Conservation (phyloP, 2,113 vertebrate genomes). For the Ia io region DNA sequence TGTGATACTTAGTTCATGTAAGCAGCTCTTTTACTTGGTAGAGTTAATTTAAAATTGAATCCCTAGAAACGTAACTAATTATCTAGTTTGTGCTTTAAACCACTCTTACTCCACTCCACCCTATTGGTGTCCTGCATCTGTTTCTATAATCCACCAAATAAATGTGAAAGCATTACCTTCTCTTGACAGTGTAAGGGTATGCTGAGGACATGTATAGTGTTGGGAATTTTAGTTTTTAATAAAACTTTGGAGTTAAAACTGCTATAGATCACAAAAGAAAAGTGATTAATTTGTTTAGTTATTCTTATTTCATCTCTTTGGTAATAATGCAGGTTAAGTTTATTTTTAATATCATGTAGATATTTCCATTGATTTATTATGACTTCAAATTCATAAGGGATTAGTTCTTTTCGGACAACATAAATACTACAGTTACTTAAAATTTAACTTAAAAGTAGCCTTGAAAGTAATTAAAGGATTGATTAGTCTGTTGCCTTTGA, state of each 20-base stretch:
- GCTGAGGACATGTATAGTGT: not conserved
- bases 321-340: not conserved
- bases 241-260: not conserved
- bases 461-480: constrained; percentile 1
- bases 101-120: not conserved
- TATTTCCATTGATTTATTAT: not conserved
- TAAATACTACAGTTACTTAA: not conserved
- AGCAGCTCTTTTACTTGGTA: not conserved
- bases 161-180: not conserved
- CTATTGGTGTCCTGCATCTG: not conserved
- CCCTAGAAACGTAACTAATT: not conserved
- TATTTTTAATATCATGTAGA: not conserved
- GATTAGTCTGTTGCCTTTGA: not conserved
- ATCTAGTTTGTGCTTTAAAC: not conserved
- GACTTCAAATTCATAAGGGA: not conserved
- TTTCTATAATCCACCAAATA: not conserved
- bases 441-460: not conserved
- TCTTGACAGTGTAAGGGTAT: not conserved
- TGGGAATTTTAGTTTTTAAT: not conserved
- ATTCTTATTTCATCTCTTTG: not conserved
- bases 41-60: not conserved
- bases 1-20: not conserved
- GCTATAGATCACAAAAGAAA: not conserved
- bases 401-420: not conserved
- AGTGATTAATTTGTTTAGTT: not conserved